Evolutionary conservation across 2,888 invertebrate species (phyloP).

Genomic region (Drosophila histrio): DNA sequence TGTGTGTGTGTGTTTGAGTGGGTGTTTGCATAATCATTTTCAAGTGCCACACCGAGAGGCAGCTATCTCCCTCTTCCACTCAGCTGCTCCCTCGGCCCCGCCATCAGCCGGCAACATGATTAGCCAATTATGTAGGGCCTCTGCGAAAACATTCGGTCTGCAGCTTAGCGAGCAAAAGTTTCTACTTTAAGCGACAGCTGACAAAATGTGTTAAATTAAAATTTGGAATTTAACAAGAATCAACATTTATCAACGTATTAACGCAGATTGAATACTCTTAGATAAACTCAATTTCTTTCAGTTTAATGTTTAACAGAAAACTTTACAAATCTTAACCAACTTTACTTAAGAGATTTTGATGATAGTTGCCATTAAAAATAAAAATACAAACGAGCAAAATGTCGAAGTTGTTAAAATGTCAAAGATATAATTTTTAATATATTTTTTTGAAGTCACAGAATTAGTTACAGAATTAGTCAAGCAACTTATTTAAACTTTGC

Average conservation of each 20-base stretch:
- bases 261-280: constrained; percentile 1
- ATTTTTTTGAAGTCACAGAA: too few species aligned
- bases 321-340: too few species aligned
- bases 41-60: constrained; percentile 35
- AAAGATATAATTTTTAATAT: too few species aligned
- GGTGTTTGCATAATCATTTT: constrained; percentile 72
- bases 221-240: constrained; percentile 41
- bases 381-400: too few species aligned
- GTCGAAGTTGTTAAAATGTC: too few species aligned
- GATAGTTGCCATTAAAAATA: too few species aligned
- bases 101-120: constrained; percentile 58
- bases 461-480: too few species aligned
- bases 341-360: too few species aligned
- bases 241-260: not conserved
- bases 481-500: too few species aligned
- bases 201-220: constrained; percentile 74
- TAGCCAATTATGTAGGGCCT: constrained; percentile 68
- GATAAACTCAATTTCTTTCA: not conserved
- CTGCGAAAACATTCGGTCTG: constrained; percentile 43
- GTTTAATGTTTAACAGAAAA: too few species aligned
- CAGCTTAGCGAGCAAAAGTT: constrained; percentile 59
- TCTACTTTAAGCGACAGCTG: constrained; percentile 70
- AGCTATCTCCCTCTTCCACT: not conserved
- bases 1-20: constrained; percentile 36
- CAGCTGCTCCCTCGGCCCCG: not conserved